Base-by-base conservation (phyloP, 1,140 invertebrate species). In the Asobara japonica region DNA sequence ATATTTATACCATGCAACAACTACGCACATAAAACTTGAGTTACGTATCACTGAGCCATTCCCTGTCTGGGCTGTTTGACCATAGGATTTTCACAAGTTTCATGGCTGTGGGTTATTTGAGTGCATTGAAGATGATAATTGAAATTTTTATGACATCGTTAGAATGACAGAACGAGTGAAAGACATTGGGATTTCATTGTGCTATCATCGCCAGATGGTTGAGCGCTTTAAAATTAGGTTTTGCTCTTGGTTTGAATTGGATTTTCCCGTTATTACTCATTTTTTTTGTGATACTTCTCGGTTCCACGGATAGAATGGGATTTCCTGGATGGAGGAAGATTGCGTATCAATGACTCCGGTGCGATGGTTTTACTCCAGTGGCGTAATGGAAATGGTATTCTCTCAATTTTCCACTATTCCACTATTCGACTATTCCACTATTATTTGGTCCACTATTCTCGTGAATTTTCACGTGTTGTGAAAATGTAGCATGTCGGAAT, bases 101-200 rank as follows among this genome's bases (percentile, higher is more conserved):
- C 18, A 45, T 45, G 41, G 41, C 2, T 16, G 41, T 16, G n/a
- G 10, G 13, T 10, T 61, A 13, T 61, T 61, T 61, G 22, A 4
- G 56, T 27, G 11, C 56, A 27, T 30, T 61, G 22, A 22, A 61
- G 29, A 45, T 16, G 41, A 45, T 45, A 45, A 45, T 45, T 45
- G 41, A 45, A 45, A 45, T 45, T 45, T 45, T 45, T 45, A 45
- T 45, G 41, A 45, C 41, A 45, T 45, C 41, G 41, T 45, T 13
- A 45, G 41, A 45, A 45, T 45, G 41, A 45, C 18, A 16, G 41
- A 16, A 45, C 41, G 41, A 45, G 41, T 45, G 41, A 45, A 16
- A 45, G 41, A 45, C 41, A 45, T 16, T 16, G 41, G n/a, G 41
- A 45, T 45, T 45, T 45, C 18, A 45, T 45, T 16, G n/a, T 16